A percentile compares a stretch with the other conserved stretches of the same genome.
These are phyloP conservation scores for Cynopterus sphinx DNA, from an alignment of 2,797 vertebrate species.

Conservation along the genomic window DNA sequence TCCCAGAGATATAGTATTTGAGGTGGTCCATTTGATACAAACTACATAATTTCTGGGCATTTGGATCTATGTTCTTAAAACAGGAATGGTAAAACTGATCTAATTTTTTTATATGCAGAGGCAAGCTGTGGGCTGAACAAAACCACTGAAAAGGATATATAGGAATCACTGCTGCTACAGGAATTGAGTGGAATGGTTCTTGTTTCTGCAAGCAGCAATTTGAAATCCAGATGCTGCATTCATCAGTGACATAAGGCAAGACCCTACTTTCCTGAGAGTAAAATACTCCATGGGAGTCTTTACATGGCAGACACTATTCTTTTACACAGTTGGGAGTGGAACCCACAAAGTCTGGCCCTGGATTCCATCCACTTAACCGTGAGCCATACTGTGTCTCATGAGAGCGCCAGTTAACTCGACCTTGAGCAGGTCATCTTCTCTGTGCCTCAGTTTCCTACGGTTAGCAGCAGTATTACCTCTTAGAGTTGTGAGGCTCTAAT, in stretches of 20 bases:
- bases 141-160: neutral
- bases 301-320: neutral
- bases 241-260: neutral
- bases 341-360: neutral
- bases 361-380: neutral
- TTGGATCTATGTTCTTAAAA: neutral
- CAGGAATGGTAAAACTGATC: neutral
- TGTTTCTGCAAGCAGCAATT: conserved; percentile 3
- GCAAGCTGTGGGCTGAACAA: neutral
- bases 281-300: neutral
- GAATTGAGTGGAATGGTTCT: neutral
- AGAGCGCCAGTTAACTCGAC: neutral
- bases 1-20: neutral
- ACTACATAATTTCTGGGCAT: conserved; percentile 2
- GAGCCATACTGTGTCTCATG: neutral
- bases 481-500: neutral
- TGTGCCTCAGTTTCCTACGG: neutral
- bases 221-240: neutral
- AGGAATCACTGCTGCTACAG: neutral
- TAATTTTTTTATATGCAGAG: neutral
- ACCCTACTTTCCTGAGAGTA: neutral
- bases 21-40: neutral
- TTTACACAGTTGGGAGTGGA: neutral
- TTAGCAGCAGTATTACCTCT: neutral
- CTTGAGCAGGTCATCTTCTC: neutral